Evolutionary conservation across 2,888 invertebrate species (phyloP).

Genomic region (Lymantria monacha): DNA sequence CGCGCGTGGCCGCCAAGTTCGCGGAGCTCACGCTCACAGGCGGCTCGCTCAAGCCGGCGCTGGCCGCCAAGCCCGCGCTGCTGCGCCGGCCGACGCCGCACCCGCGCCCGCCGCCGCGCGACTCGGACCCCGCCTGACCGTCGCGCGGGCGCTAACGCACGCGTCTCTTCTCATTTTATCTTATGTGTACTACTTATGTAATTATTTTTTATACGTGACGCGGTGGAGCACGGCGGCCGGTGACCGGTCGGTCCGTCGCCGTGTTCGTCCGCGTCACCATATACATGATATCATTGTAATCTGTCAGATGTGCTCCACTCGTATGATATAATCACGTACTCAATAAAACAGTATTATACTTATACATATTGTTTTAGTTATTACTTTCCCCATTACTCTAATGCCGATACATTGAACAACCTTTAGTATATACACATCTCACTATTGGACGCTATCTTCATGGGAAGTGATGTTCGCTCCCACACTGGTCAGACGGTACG

Average conservation of each 20-base stretch:
- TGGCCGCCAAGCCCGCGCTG: conserved; percentile 91
- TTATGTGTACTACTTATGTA: conserved; percentile 5
- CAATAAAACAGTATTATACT: conserved; percentile 61
- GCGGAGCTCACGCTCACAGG: conserved; percentile 85
- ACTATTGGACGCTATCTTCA: too few relatives aligned
- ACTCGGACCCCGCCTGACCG: conserved; percentile 18
- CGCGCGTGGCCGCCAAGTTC: conserved; percentile 84
- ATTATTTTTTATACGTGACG: conserved; percentile 37
- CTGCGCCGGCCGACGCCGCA: conserved; percentile 78
- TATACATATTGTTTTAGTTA: too few relatives aligned
- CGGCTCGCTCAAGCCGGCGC: conserved; percentile 86
- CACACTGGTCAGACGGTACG: too few relatives aligned
- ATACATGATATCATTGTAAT: conserved; percentile 25
- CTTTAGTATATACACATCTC: too few relatives aligned
- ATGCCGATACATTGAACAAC: too few relatives aligned
- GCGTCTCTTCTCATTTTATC: neutral
- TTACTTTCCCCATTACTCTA: too few relatives aligned
- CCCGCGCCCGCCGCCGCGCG: conserved; percentile 41
- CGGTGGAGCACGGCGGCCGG: conserved; percentile 20
- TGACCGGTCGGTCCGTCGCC: conserved; percentile 9
- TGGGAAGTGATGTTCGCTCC: too few relatives aligned
- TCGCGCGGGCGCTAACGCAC: conserved; percentile 10
- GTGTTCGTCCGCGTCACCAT: conserved; percentile 16
- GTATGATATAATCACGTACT: conserved; percentile 44
- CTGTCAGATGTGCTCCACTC: conserved; percentile 28